Conservation (phyloP, 2,888 invertebrate species). For the Sipunculus nudus region DNA sequence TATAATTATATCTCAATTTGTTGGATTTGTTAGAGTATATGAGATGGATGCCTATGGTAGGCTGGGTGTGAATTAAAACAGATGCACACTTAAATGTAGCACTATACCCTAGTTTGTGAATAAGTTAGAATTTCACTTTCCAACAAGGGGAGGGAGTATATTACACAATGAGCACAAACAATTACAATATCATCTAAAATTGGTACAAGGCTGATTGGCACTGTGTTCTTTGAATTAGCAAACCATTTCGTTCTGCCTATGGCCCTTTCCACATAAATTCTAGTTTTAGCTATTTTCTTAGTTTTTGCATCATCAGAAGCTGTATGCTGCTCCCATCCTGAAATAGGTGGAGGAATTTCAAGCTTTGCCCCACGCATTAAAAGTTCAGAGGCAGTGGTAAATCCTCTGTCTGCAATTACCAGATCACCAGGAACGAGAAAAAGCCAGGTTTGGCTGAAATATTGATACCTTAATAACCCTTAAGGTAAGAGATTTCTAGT, state of each 20-base stretch:
- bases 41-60: too few species aligned
- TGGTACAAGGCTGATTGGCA: slow-evolving; percentile 29
- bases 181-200: slow-evolving; percentile 34
- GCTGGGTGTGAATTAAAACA: too few species aligned
- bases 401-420: slow-evolving; percentile 41
- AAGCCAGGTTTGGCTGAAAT: too few species aligned
- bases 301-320: slow-evolving; percentile 28
- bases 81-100: neutral
- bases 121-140: neutral
- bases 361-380: slow-evolving; percentile 15
- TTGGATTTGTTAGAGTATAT: too few species aligned
- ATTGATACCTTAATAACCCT: too few species aligned
- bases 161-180: slow-evolving; percentile 33
- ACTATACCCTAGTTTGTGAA: neutral
- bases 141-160: slow-evolving; percentile 26
- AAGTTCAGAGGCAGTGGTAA: slow-evolving; percentile 31
- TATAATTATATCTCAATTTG: too few species aligned
- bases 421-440: slow-evolving; percentile 25
- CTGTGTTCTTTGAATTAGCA: slow-evolving; percentile 26
- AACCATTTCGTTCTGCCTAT: slow-evolving; percentile 39
- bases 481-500: too few species aligned
- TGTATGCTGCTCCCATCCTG: slow-evolving; percentile 35
- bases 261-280: slow-evolving; percentile 41
- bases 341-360: slow-evolving; percentile 29
- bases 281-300: slow-evolving; percentile 33